Evolutionary conservation across 2,888 invertebrate species (phyloP), one percentile per base, ranked within the genome.

Genomic region (Marasmarcha lunaedactyla): DNA sequence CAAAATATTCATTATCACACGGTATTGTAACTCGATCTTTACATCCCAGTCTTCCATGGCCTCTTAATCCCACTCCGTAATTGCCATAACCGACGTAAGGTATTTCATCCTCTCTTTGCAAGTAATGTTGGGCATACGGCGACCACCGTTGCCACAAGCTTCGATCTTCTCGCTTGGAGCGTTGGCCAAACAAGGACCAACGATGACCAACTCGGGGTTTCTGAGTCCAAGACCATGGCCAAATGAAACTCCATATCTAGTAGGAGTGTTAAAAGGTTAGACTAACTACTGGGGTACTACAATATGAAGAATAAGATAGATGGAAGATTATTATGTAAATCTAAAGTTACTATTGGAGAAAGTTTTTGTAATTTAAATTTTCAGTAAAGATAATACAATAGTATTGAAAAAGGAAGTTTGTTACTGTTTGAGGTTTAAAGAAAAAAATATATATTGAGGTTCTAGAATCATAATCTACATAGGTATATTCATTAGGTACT

Each of bases 1-100:
- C 86, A 57, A 94, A 90, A 59, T 94, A 93, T 56, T 94, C 94
- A 40, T 90, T 89, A 57, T 94, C 93, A 53, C 94, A 94, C 0
- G 93, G 92, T 71, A 94, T 89, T 1, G 93, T 88, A 36, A 94
- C 87, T 37, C 90, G 86, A 59, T 94, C 93, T 10, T 72, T 74
- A 58, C 94, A 94, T 0, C 85, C 64, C 47, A 72, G 74, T 30
- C 84, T 51, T 0, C 78, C 77, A 15, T 57, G 66, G 0, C 71
- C 73, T 1, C 42, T 43, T 36, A 67, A 54, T 1, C 73, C 66
- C 1, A 59, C 50, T 0, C 76, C 73, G 43, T 62, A 74, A 57
- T 71, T 67, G 20, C 78, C 76, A 42, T 76, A 83, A 1, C 76
- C 76, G 47, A 63, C 65, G 59, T 77, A 77, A 43, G 69, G 57